Conservation (phyloP, 2,888 invertebrate genomes). For the Phasia obesa region DNA sequence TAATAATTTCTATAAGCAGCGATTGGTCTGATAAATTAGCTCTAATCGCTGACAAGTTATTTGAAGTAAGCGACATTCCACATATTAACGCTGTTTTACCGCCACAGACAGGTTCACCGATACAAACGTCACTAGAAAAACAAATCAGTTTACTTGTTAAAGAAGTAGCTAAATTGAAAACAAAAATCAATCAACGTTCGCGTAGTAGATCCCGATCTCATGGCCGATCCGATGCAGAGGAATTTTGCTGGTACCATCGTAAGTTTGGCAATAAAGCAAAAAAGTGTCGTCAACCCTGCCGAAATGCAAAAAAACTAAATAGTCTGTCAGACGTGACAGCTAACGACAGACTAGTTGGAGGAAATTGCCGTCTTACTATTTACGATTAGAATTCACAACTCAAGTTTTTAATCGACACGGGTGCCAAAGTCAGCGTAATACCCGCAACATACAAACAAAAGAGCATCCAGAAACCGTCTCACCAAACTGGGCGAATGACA, state of each 20-base stretch:
- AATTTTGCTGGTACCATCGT: conserved; percentile 67
- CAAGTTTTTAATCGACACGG: conserved; percentile 67
- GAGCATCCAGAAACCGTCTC: too few species aligned
- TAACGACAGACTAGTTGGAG: conserved; percentile 13
- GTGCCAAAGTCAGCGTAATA: conserved; percentile 65
- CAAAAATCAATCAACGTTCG: conserved; percentile 4
- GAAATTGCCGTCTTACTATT: conserved; percentile 44
- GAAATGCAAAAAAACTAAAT: conserved; percentile 46
- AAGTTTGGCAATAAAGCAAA: conserved; percentile 61
- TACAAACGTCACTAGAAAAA: conserved; percentile 1
- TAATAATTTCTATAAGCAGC: conserved; percentile 70
- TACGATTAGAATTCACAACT: conserved; percentile 29
- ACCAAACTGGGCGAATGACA: too few species aligned
- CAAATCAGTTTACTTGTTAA: conserved; percentile 44
- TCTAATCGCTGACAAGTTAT: conserved; percentile 65
- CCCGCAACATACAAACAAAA: too few species aligned
- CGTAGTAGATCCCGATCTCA: conserved; percentile 20
- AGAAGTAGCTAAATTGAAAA: conserved; percentile 56
- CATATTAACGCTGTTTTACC: conserved; percentile 5
- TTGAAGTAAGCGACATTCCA: conserved; percentile 54
- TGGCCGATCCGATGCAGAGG: background rate
- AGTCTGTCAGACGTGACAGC: conserved; percentile 43
- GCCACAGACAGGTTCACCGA: background rate
- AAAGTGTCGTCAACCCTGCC: conserved; percentile 60
- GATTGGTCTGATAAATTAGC: conserved; percentile 60